phyloP scores from a whole-genome alignment of 2,888 invertebrate species.

The Lasius platythorax region DNA sequence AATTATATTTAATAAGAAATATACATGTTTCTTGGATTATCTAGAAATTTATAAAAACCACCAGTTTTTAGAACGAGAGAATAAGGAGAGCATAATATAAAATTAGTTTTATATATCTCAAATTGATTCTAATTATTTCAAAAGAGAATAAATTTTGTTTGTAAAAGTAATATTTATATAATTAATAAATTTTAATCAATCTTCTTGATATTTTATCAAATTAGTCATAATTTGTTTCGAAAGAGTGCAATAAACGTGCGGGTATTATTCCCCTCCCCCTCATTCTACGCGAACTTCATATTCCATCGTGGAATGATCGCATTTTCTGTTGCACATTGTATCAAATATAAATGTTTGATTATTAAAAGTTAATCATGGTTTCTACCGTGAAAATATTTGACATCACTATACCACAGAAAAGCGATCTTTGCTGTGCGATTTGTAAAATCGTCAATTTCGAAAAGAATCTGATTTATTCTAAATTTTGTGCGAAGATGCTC shows the following conservation, averaged over 20 bases:
- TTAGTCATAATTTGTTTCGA: not conserved
- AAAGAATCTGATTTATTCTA: conserved; percentile 12
- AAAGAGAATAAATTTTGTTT: not conserved
- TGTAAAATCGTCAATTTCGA: conserved; percentile 25
- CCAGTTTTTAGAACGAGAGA: not conserved
- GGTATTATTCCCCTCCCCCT: not conserved
- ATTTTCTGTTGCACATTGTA: not conserved
- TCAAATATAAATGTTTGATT: not conserved
- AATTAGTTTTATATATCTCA: not conserved
- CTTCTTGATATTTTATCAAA: not conserved
- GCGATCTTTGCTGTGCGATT: conserved; percentile 24
- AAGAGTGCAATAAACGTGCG: not conserved
- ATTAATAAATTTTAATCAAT: not conserved
- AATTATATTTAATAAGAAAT: not conserved
- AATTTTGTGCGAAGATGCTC: not conserved
- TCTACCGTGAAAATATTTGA: conserved; percentile 30
- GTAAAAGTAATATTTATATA: not conserved
- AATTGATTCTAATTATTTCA: not conserved
- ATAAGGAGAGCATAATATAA: not conserved
- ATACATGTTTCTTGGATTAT: not conserved
- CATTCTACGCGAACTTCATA: not conserved
- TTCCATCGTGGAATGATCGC: not conserved
- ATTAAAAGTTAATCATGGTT: conserved; percentile 11
- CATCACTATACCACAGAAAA: conserved; percentile 6
- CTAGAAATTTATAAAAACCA: not conserved